Conservation (phyloP, 2,888 invertebrate species). For the Silvanus unidentatus region DNA sequence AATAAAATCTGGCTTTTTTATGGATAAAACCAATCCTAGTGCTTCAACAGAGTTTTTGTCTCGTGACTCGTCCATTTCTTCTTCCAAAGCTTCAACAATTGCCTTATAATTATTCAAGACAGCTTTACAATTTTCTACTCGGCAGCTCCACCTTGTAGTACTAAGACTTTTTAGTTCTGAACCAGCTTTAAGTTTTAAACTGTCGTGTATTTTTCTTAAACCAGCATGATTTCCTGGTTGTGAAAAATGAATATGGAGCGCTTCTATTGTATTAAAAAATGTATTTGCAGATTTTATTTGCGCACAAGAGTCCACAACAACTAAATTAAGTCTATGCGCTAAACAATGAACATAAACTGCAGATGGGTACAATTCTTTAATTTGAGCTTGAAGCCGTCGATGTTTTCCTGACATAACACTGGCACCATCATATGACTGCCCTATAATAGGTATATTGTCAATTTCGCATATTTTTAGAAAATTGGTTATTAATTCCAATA, state of each 20-base stretch:
- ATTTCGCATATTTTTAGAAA: slow-evolving; percentile 4
- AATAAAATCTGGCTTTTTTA: no score
- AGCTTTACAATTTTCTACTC: slow-evolving; percentile 13
- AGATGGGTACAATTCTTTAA: slow-evolving; percentile 9
- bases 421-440: slow-evolving; percentile 20
- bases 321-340: slow-evolving; percentile 9
- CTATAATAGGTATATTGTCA: slow-evolving; percentile 10
- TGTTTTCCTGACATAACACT: slow-evolving; percentile 18
- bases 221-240: slow-evolving; percentile 12
- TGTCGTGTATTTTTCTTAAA: slow-evolving; percentile 10
- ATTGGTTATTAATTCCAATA: background rate
- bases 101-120: slow-evolving; percentile 12
- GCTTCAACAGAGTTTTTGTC: slow-evolving; percentile 9
- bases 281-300: slow-evolving; percentile 6
- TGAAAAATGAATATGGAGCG: slow-evolving; percentile 17
- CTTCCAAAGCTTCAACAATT: slow-evolving; percentile 9
- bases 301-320: no score
- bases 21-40: no score
- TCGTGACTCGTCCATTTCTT: no score
- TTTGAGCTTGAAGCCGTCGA: slow-evolving; percentile 14
- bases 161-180: slow-evolving; percentile 14
- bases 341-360: slow-evolving; percentile 8
- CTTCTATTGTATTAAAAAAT: slow-evolving; percentile 16
- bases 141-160: slow-evolving; percentile 16
- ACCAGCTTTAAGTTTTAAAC: slow-evolving; percentile 10